A percentile compares a stretch with the other conserved stretches of the same genome.
phyloP scores from a whole-genome alignment of 2,888 invertebrate species.

The Bugula neritina region DNA sequence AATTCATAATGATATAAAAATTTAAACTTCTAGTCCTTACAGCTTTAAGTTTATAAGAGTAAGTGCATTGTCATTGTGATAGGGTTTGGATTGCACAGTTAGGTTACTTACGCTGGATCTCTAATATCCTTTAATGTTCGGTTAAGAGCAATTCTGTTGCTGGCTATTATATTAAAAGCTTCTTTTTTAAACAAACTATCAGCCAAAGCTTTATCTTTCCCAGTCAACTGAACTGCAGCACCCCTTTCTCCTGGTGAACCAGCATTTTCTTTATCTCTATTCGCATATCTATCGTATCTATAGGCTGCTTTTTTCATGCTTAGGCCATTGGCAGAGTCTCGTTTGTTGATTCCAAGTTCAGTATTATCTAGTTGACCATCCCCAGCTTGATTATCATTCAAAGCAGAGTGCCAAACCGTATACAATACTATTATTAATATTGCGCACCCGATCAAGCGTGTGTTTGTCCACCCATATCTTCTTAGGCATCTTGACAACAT shows the following conservation, averaged over 20 bases:
- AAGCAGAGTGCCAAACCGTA: slow-evolving; percentile 3
- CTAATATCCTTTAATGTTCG: slow-evolving; percentile 67
- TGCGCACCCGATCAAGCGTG: background rate
- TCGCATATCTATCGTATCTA: slow-evolving; percentile 16
- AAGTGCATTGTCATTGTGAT: too few relatives aligned
- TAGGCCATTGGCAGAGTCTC: background rate
- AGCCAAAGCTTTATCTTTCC: slow-evolving; percentile 58
- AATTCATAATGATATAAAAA: too few relatives aligned
- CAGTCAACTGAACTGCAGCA: slow-evolving; percentile 37
- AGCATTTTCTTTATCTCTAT: slow-evolving; percentile 1
- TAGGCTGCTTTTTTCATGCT: slow-evolving; percentile 12
- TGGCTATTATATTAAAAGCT: slow-evolving; percentile 80
- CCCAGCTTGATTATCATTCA: background rate
- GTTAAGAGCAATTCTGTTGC: slow-evolving; percentile 79
- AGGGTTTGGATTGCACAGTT: too few relatives aligned
- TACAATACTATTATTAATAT: background rate
- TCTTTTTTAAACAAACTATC: slow-evolving; percentile 72
- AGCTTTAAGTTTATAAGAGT: too few relatives aligned
- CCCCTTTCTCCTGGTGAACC: slow-evolving; percentile 50
- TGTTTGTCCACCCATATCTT: slow-evolving; percentile 20
- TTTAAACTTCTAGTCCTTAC: too few relatives aligned
- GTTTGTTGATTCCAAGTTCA: background rate
- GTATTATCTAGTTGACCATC: background rate
- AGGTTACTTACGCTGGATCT: slow-evolving; percentile 54
- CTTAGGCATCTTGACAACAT: slow-evolving; percentile 4